Evolutionary conservation across 2,888 invertebrate species (phyloP).

Genomic region (Drosophila nr. fundita): DNA sequence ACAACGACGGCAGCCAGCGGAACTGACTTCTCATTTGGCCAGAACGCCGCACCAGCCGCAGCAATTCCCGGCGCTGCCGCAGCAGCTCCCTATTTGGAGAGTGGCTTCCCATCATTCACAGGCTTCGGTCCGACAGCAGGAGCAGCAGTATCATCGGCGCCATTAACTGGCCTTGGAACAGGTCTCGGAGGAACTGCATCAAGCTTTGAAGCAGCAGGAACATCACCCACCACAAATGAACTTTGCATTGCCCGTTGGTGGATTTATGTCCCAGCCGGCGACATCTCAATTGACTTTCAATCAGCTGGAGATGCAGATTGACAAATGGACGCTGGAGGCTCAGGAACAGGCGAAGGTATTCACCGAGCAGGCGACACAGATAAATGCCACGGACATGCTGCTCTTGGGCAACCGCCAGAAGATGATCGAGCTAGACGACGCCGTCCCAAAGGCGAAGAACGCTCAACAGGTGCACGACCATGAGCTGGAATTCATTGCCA

Average conservation of each 20-base stretch:
- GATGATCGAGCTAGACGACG: conserved; percentile 93
- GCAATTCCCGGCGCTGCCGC: conserved; percentile 15
- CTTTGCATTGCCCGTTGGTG: conserved; percentile 48
- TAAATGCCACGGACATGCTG: conserved; percentile 97
- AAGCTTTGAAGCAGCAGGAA: background rate
- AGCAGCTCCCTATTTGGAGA: conserved; percentile 51
- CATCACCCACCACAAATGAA: background rate
- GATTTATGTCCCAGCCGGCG: conserved; percentile 53
- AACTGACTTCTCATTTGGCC: conserved; percentile 60
- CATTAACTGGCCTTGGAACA: conserved; percentile 33
- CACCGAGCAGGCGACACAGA: conserved; percentile 96
- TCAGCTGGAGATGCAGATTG: conserved; percentile 95
- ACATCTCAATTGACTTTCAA: conserved; percentile 90
- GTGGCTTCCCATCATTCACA: conserved; percentile 69
- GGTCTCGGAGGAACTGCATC: conserved; percentile 18
- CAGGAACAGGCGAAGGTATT: conserved; percentile 97
- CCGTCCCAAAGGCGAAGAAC: conserved; percentile 93
- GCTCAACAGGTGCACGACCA: conserved; percentile 96
- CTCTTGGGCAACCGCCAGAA: conserved; percentile 96
- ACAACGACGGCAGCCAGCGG: conserved; percentile 65
- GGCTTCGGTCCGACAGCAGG: conserved; percentile 56
- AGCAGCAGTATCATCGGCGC: conserved; percentile 29
- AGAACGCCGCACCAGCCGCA: conserved; percentile 43
- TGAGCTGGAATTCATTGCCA: conserved; percentile 96
- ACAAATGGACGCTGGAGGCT: conserved; percentile 96